Percentiles rank a stretch among this genome's conserved stretches.
Evolutionary conservation across 2,797 vertebrate genomes (phyloP).

Genomic region (Notamacropus eugenii): DNA sequence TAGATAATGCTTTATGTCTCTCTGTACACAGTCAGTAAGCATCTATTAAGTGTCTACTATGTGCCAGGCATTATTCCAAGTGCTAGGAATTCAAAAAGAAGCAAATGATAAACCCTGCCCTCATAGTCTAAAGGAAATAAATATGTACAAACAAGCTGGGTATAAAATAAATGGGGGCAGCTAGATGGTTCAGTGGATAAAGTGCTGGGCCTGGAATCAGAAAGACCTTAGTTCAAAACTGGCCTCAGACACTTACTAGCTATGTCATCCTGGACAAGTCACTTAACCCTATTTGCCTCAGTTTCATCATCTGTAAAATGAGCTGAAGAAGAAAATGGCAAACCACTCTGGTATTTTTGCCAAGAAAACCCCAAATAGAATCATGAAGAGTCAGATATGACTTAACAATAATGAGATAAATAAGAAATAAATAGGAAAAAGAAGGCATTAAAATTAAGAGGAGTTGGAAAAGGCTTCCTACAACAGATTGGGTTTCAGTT

Average conservation of each 20-base stretch:
- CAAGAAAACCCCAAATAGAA: neutral
- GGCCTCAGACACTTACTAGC: neutral
- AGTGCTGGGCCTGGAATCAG: neutral
- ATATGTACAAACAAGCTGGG: neutral
- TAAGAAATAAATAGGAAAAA: neutral
- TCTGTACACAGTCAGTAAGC: neutral
- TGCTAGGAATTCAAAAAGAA: neutral
- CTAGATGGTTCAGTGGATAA: neutral
- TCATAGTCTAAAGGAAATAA: neutral
- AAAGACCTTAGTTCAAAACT: neutral
- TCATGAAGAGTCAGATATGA: neutral
- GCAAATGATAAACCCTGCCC: neutral
- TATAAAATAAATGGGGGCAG: neutral
- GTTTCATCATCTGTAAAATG: neutral
- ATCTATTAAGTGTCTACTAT: neutral
- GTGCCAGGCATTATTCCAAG: neutral
- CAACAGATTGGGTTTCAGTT: neutral
- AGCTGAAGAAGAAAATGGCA: neutral
- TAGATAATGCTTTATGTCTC: neutral
- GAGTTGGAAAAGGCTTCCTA: neutral
- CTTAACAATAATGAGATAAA: neutral
- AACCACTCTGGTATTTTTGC: neutral
- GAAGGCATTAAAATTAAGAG: neutral
- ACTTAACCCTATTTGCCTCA: neutral
- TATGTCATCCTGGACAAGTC: neutral